Base-by-base conservation (phyloP, 2,797 vertebrate genomes). In the Catamblyrhynchus diadema region DNA sequence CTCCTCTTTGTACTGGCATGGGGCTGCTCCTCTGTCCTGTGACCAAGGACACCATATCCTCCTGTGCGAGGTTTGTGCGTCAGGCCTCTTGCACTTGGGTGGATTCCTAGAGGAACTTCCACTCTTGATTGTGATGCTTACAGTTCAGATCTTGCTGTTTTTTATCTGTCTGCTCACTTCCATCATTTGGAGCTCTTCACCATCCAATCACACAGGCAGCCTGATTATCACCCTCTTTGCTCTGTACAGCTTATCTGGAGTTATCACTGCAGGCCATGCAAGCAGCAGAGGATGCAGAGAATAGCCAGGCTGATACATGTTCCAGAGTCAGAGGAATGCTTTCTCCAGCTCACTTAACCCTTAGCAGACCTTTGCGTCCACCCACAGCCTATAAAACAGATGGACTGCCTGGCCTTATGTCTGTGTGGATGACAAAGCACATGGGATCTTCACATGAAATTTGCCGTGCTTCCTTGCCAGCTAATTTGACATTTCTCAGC, bases 61-160 rank as follows among this genome's bases (percentile, higher is more conserved):
- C 56, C n/a, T 2, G 2, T 30, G 45, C 0, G 1, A 39, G 4
- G 25, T n/a, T 50, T 9, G 5, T 44, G 39, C 1, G 0, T 10
- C n/a, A 79, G 32, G 44, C 48, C 37, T 75, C 56, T 77, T 37
- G 30, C 23, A 28, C 25, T n/a, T 20, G 20, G 32, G 37, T 60
- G n/a, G 41, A 41, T 90, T 86, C 74, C 65, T 85, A 51, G 53
- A 67, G 41, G 51, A 92, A 64, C 48, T 59, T 88, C 56, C 37
- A 53, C 33, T 74, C 47, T 25, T 28, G 41, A 56, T 37, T 23
- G 25, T 14, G 19, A 44, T 0, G 0, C 33, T 60, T 45, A 47
- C 22, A 75, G 70, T 21, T 84, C 47, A 66, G 75, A 79, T 54
- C 72, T 45, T 75, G 41, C 39, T 89, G 72, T 32, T 81, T 88